These are phyloP conservation scores for Lemur catta DNA, from an alignment of 2,797 vertebrate genomes.

Conservation along the genomic window DNA sequence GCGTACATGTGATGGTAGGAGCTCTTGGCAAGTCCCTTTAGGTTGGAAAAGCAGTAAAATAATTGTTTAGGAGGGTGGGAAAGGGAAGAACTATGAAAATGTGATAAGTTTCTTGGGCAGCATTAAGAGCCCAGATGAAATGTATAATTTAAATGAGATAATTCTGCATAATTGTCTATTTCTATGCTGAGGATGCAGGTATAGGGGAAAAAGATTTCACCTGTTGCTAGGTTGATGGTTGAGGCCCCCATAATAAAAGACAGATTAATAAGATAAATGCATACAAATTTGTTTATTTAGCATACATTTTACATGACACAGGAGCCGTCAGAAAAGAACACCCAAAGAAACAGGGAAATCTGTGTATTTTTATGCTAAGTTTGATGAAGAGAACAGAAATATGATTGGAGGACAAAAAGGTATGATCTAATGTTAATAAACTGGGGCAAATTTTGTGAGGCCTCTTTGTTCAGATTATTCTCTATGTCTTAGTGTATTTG, in stretches of 20 bases:
- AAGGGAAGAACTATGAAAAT: not conserved
- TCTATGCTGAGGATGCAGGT: not conserved
- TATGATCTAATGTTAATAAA: not conserved
- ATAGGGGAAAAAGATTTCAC: not conserved
- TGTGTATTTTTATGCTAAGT: not conserved
- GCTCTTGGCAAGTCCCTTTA: not conserved
- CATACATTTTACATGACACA: not conserved
- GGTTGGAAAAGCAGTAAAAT: not conserved
- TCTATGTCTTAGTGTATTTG: not conserved
- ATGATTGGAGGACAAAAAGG: not conserved
- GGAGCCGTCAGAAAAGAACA: not conserved
- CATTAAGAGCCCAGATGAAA: not conserved
- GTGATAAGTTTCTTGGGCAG: not conserved
- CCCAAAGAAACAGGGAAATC: not conserved
- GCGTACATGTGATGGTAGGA: not conserved
- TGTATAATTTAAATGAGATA: not conserved
- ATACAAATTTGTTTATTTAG: not conserved
- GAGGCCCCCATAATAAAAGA: not conserved
- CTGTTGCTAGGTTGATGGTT: not conserved
- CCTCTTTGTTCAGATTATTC: not conserved
- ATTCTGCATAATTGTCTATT: not conserved
- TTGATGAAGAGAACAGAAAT: not conserved
- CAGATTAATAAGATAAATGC: not conserved
- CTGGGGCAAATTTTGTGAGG: not conserved
- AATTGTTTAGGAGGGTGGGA: not conserved